phyloP scores from a whole-genome alignment of 2,113 vertebrate species.

The Cebidichthys violaceus region DNA sequence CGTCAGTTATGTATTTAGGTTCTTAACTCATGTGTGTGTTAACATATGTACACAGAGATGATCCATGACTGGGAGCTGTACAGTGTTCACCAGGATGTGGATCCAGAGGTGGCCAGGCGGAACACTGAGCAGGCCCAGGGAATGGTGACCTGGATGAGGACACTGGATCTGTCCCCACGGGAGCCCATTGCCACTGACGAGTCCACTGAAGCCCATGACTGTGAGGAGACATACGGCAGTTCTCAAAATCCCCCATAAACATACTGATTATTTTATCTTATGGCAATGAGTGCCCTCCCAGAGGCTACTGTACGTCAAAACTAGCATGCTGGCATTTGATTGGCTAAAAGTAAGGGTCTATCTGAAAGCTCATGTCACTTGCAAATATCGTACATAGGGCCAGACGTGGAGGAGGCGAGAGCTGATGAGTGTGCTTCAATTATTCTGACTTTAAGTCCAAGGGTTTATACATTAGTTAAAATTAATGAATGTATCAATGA shows the following conservation, averaged over 20 bases:
- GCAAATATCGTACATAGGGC: not conserved
- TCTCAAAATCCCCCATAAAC: constrained; percentile 2
- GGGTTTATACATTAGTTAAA: too few species aligned
- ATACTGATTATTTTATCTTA: not conserved
- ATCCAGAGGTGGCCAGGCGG: constrained; percentile 83
- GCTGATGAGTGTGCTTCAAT: not conserved
- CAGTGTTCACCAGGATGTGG: constrained; percentile 87
- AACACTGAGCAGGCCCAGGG: constrained; percentile 81
- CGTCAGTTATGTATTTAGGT: not conserved
- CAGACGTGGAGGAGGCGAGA: not conserved
- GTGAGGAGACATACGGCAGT: constrained; percentile 76
- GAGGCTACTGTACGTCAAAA: too few species aligned
- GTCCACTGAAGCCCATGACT: constrained; percentile 83
- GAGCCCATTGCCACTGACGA: constrained; percentile 85
- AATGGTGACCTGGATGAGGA: constrained; percentile 88
- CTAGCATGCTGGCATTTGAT: not conserved
- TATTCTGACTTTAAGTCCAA: not conserved
- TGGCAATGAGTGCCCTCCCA: not conserved
- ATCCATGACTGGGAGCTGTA: constrained; percentile 91
- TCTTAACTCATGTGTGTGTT: constrained; percentile 7
- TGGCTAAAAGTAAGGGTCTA: not conserved
- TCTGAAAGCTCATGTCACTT: not conserved
- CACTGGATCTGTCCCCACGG: constrained; percentile 82
- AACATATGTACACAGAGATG: constrained; percentile 84
- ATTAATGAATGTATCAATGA: not conserved